phyloP scores from a whole-genome alignment of 2,113 vertebrate genomes.

The Montifringilla adamsi region DNA sequence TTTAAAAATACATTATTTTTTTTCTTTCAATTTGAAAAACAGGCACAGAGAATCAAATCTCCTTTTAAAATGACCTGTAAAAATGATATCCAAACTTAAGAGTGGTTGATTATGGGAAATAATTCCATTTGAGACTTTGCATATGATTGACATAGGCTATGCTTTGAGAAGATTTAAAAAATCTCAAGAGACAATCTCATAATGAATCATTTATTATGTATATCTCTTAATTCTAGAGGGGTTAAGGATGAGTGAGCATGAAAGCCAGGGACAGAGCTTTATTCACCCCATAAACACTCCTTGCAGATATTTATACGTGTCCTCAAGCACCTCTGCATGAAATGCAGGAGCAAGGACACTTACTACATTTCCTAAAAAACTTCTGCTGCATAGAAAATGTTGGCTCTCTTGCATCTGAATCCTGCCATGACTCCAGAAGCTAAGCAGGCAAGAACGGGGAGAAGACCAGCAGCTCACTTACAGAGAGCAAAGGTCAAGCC shows the following conservation, averaged over 20 bases:
- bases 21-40: background rate
- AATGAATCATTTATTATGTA: constrained; percentile 69
- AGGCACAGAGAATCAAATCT: background rate
- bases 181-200: constrained; percentile 51
- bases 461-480: background rate
- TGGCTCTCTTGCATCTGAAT: background rate
- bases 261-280: constrained; percentile 52
- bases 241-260: constrained; percentile 65
- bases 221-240: constrained; percentile 55
- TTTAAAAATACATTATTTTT: constrained; percentile 25
- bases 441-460: background rate
- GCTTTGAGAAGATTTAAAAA: constrained; percentile 60
- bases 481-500: background rate
- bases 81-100: constrained; percentile 49
- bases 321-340: background rate
- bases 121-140: constrained; percentile 37
- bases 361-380: background rate
- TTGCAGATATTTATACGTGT: constrained; percentile 29
- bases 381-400: background rate
- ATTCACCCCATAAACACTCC: constrained; percentile 42
- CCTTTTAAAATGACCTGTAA: constrained; percentile 15
- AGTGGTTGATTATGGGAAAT: constrained; percentile 27
- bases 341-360: constrained; percentile 10
- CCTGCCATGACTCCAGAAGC: background rate
- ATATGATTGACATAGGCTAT: constrained; percentile 54